Evolutionary conservation across 2,113 vertebrate species (phyloP), one percentile per base, ranked within the genome.

Genomic region (Thunnus maccoyii): DNA sequence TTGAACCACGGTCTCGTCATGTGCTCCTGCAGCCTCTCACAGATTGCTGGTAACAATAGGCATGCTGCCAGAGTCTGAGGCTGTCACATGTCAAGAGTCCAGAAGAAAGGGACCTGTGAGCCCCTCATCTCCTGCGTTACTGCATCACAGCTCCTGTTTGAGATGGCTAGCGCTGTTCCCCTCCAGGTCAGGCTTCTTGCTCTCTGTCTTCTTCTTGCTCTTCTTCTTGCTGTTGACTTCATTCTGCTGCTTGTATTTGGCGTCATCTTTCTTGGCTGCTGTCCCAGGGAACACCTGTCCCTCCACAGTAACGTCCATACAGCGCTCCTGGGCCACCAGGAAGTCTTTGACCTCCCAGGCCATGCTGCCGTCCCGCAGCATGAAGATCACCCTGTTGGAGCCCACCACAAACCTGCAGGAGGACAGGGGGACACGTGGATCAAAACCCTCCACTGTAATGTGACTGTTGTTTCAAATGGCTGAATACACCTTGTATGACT

Each of bases 271-370:
- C 36, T 92, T 89, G 16, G 88, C 91, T 14, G 96, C 96, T 86
- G 96, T 97, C 52, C 98, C 98, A 1, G 97, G 98, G 85, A 96
- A 99, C 56, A 98, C 97, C 88, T 99, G 98, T 16, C 98, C 98
- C 93, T 99, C 98, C 85, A 99, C 94, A 3, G 98, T 99, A 17
- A 99, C 98, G 2, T 99, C 98, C 0, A 89, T 88, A 69, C 98
- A 99, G 83, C 97, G 95, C 5, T 99, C 97, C 78, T 99, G 98
- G 20, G 85, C 83, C 56, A 97, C 72, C 48, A 99, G 89, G 60
- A 98, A 99, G 95, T 99, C 97, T 91, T 99, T 99, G 88, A 99
- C 94, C 95, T 99, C 98, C 98, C 98, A 99, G 18, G 98, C 98
- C 0, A 96, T 94, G 64, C 96, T 94, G 0, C 98, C 98, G 1